Base-by-base conservation (phyloP, 1,140 invertebrate genomes). In the Musca domestica region DNA sequence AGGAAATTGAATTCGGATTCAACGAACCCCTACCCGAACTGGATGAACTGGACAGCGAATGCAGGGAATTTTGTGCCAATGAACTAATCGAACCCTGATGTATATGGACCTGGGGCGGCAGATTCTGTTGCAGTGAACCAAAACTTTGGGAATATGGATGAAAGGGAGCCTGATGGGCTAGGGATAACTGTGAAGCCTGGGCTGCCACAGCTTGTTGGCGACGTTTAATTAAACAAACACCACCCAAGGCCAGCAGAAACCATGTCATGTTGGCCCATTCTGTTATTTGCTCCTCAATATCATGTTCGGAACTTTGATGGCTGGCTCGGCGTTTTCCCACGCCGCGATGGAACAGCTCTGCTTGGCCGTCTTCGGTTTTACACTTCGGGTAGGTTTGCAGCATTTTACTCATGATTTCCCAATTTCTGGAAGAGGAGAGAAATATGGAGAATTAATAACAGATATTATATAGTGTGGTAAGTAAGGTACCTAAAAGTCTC, bases 241-340 rank as follows among this genome's bases (percentile, higher is more conserved):
- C 95, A 52, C 96, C 96, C 3, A 98, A 83, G 0, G 96, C 92
- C 80, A 95, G 93, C 1, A 98, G 83, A 75, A 99, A 98, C 15
- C 96, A 96, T 0, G 96, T 98, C 93, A 98, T 98, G 75, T 98
- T 98, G 3, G 95, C 95, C 97, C 97, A 99, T 82, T 98, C 96
- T 79, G 96, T 97, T 20, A 98, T 90, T 84, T 98, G 95, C 78
- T 98, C 95, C 87, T 98, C 96, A 20, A 98, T 83, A 78, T 98
- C 96, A 81, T 98, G 95, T 80, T 98, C 96, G n/a, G 91, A 93
- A 76, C 90, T 95, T 78, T 98, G 95, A 82, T 98, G 95, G 0
- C 94, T 94, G 0, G 95, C 91, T 76, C 95, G 85, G 49, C 96
- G 84, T 83, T 97, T 98, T 6, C 91, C 90, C 23, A 91, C 88